Base-by-base conservation (phyloP, 2,113 vertebrate species). In the Pipa parva region DNA sequence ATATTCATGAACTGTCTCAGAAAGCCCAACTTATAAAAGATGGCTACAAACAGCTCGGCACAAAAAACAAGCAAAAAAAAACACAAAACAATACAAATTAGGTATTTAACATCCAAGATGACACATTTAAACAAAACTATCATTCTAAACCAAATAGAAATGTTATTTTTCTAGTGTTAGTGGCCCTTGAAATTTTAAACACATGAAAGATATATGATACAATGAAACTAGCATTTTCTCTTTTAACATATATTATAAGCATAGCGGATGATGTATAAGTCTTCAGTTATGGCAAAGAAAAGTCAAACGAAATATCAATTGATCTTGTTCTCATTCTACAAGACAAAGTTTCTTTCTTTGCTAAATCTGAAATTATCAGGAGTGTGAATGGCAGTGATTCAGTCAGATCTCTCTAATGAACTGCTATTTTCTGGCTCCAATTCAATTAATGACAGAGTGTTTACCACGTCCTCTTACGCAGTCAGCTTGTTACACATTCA, bases 401-500 rank as follows among this genome's bases (percentile, higher is more conserved):
- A 54, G 51, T 52, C 33, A 50, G 28, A 17, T 29, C 55, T 54
- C 45, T 48, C 66, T 49, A 70, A 70, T 58, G 52, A 60, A 58
- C 36, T 12, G 57, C 37, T 24, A 48, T 58, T 61, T 61, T 70
- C 66, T 70, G 66, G 66, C 66, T 18, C 27, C 13, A 61, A 50
- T 52, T 58, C 66, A 70, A 70, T 70, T 70, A 70, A 61, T 70
- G 48, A 58, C 66, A 29, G 51, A 70, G 31, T 70, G 66, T 70
- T 70, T 70, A 61, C 57, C 58, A 70, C 55, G 52, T 61, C 20
- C 57, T 26, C 57, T 54, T 70, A 29, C 57, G 61, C 54, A 49
- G 65, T 54, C 33, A 17, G 58, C 65, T 52, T 60, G 65, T 70
- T 51, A 45, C 57, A 61, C 17, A 70, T 61, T 39, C 57, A 70